Evolutionary conservation across 1,140 invertebrate species (phyloP), one percentile per base, ranked within the genome.

Genomic region (Papilio polytes): DNA sequence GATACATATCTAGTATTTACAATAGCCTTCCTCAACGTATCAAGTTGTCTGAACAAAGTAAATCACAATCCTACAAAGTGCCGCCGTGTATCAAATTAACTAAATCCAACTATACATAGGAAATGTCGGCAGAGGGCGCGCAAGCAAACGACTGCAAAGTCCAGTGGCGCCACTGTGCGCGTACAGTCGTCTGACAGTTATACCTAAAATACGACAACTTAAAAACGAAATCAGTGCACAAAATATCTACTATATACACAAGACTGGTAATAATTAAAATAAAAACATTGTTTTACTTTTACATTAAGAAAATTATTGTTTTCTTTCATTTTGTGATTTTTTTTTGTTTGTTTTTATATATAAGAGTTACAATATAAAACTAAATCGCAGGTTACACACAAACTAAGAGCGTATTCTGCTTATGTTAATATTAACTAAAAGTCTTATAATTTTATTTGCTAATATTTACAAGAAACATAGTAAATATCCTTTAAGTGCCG

Each of bases 191-290:
- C 88, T 89, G 73, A 87, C 88, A 88, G 89, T 87, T 87, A 86
- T 81, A 87, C 44, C 89, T 91, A 91, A 63, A 85, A 81, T 88
- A 86, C 87, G 77, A 87, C 82, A 93, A 92, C 91, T 92, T 93
- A 93, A 91, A 89, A 84, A 85, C 82, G 84, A 90, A 90, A 92
- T 93, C 91, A 94, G 92, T 94, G 92, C 92, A 91, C 85, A 87
- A 87, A 92, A 86, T 91, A 90, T 70, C 85, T 90, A 89, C 83
- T 93, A 94, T 92, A 82, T 94, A 94, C 91, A 93, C 84, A 90
- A 86, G 83, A 91, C 85, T 90, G 87, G 84, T 90, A 91, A 90
- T 86, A 84, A 83, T 80, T 83, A 84, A 83, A 87, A 80, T 86
- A 87, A 86, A n/a, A 88, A 83, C 83, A 82, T 80, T 80, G 84